phyloP scores from a whole-genome alignment of 1,140 invertebrate species.

The Oscheius sp. region DNA sequence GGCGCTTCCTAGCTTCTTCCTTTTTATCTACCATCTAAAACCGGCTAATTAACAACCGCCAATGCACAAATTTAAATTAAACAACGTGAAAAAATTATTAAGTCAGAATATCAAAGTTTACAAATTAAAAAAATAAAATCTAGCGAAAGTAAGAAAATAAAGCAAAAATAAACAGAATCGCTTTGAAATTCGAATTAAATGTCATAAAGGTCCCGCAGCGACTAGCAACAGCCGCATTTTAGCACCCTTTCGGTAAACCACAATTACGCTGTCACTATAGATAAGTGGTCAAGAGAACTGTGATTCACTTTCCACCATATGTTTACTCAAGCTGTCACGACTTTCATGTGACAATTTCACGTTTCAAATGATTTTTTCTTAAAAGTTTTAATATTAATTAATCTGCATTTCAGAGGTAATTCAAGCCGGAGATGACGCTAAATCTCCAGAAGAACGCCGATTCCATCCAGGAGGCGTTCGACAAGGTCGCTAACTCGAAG shows the following conservation, averaged over 20 bases:
- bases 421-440: constrained; percentile 41
- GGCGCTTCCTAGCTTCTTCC: constrained; percentile 35
- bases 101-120: too few species aligned
- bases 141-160: too few species aligned
- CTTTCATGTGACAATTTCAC: not conserved
- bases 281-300: not conserved
- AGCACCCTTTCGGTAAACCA: not conserved
- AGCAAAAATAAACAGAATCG: too few species aligned
- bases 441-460: constrained; percentile 51
- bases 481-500: constrained; percentile 40
- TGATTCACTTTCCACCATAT: not conserved
- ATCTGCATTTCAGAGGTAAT: too few species aligned
- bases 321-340: not conserved
- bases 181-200: not conserved
- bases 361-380: too few species aligned
- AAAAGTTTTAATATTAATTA: too few species aligned
- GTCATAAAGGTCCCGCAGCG: not conserved
- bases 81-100: too few species aligned
- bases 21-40: constrained; percentile 18
- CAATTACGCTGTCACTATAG: not conserved
- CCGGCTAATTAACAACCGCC: not conserved
- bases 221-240: not conserved
- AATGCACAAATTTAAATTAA: not conserved
- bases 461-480: constrained; percentile 39
- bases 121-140: too few species aligned